phyloP scores from a whole-genome alignment of 1,140 invertebrate species.

The Drosophila leontia region DNA sequence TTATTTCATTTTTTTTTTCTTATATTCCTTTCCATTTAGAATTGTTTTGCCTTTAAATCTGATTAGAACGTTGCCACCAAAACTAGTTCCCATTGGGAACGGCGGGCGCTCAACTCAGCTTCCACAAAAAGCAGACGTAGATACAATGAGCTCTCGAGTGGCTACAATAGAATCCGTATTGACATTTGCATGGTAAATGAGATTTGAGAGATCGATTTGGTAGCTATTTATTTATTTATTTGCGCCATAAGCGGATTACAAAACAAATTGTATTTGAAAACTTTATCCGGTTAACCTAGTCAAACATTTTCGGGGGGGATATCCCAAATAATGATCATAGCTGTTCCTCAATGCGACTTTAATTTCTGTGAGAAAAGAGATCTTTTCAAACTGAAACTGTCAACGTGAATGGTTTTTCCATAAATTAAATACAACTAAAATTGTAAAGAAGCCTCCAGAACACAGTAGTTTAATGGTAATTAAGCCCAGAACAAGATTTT shows the following conservation, averaged over 20 bases:
- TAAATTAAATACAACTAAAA: slow-evolving; percentile 31
- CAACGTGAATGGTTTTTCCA: slow-evolving; percentile 35
- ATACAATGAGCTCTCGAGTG: slow-evolving; percentile 42
- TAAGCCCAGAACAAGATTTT: neutral
- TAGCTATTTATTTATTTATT: slow-evolving; percentile 49
- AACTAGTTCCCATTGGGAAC: slow-evolving; percentile 54
- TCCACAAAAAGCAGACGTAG: neutral
- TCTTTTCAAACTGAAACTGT: slow-evolving; percentile 24
- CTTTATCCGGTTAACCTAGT: slow-evolving; percentile 52
- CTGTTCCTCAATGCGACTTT: neutral
- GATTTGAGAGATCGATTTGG: slow-evolving; percentile 48
- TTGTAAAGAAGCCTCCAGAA: slow-evolving; percentile 9
- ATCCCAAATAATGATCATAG: slow-evolving; percentile 33
- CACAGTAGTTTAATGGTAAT: slow-evolving; percentile 22
- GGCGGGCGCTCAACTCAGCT: slow-evolving; percentile 8
- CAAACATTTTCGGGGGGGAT: slow-evolving; percentile 19
- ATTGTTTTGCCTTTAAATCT: slow-evolving; percentile 55
- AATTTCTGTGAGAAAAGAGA: slow-evolving; percentile 28
- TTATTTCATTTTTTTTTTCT: slow-evolving; percentile 9
- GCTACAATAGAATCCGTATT: slow-evolving; percentile 53
- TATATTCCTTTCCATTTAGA: slow-evolving; percentile 41
- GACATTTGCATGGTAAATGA: slow-evolving; percentile 54
- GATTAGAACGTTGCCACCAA: slow-evolving; percentile 42
- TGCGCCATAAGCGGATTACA: slow-evolving; percentile 54
- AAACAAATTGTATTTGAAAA: slow-evolving; percentile 37